A percentile compares a stretch with the other conserved stretches of the same genome.
These are phyloP conservation scores for Tachysurus fulvidraco DNA, from an alignment of 2,113 vertebrate genomes.

Conservation along the genomic window DNA sequence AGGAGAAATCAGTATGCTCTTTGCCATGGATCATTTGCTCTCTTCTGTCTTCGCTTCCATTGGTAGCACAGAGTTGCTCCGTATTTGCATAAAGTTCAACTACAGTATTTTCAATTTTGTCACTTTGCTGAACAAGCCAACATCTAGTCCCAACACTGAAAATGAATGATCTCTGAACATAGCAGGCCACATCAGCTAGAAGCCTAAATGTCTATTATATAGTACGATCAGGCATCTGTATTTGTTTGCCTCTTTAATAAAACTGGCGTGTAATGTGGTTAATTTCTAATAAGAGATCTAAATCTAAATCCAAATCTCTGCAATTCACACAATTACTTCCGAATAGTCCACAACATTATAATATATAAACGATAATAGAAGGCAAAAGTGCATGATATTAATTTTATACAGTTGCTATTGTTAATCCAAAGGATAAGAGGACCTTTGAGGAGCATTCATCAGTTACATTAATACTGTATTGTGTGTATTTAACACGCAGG, in stretches of 20 bases:
- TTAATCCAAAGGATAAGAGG: neutral
- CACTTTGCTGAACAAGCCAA: too few relatives aligned
- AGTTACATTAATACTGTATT: neutral
- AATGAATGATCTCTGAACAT: too few relatives aligned
- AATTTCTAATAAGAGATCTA: neutral
- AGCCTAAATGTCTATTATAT: too few relatives aligned
- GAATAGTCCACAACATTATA: neutral
- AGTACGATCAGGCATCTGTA: neutral
- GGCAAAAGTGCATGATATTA: neutral
- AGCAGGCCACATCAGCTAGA: too few relatives aligned
- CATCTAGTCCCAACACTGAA: too few relatives aligned
- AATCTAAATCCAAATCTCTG: neutral
- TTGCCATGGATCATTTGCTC: too few relatives aligned
- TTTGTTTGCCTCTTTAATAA: neutral
- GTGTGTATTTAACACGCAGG: slow-evolving; percentile 59
- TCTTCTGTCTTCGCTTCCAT: too few relatives aligned
- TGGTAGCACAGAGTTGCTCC: too few relatives aligned
- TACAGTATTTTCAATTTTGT: too few relatives aligned
- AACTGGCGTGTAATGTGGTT: neutral
- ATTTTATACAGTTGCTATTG: neutral
- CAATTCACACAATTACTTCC: neutral
- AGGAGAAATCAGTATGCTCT: too few relatives aligned
- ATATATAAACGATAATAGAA: neutral
- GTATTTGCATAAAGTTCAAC: too few relatives aligned
- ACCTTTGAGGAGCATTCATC: neutral